These are phyloP conservation scores for crab-eating macaque (Macaca fascicularis) DNA, from an alignment of 2,113 vertebrate species.

Conservation along the genomic window DNA sequence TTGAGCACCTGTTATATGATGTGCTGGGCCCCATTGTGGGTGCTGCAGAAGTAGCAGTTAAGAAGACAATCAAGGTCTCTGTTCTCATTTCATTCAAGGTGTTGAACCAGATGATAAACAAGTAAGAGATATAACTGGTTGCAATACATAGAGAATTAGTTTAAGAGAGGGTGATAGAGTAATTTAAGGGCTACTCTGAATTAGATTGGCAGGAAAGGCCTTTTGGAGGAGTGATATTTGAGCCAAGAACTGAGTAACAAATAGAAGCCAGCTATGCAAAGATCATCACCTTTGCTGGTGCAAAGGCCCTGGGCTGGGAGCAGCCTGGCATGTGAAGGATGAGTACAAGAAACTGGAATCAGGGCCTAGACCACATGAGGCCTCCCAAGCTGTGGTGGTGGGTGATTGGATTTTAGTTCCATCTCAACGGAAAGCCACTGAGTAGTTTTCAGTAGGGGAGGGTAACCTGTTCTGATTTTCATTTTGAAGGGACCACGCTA, in stretches of 20 bases:
- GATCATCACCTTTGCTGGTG: too few relatives aligned
- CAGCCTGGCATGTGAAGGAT: background rate
- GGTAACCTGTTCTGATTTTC: background rate
- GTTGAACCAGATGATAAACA: background rate
- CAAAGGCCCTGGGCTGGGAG: background rate
- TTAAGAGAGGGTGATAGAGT: background rate
- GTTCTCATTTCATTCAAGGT: background rate
- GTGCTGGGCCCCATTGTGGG: too few relatives aligned
- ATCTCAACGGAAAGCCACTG: background rate
- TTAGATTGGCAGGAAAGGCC: background rate
- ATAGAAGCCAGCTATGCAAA: background rate
- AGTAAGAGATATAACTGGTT: background rate
- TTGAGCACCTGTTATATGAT: rapidly evolving
- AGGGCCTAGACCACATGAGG: rapidly evolving
- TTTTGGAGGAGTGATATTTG: background rate
- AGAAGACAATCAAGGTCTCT: background rate
- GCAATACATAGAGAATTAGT: background rate
- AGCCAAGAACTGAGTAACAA: background rate
- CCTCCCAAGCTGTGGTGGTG: too few relatives aligned
- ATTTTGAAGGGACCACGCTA: too few relatives aligned
- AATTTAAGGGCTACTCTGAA: background rate
- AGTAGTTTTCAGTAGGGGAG: background rate
- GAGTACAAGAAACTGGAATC: too few relatives aligned
- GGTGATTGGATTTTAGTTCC: background rate
- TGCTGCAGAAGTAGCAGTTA: too few relatives aligned